Evolutionary conservation across 2,888 invertebrate species (phyloP).

Genomic region (Galeopsomyia nigrocyanea): DNA sequence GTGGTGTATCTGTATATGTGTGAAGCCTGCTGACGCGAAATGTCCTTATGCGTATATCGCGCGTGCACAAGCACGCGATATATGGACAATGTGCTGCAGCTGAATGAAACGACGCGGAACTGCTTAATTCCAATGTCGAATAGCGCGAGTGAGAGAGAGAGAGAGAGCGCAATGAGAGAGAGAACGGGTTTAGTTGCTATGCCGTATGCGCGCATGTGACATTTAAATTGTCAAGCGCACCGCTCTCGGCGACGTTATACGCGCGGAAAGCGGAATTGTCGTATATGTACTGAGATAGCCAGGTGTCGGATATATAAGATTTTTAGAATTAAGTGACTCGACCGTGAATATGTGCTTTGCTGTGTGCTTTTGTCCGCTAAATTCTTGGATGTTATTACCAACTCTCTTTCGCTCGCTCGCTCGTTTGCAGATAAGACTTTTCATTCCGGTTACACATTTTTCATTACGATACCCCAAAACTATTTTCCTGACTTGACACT

Average conservation of each 20-base stretch:
- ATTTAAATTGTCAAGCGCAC: constrained; percentile 25
- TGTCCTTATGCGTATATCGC: constrained; percentile 40
- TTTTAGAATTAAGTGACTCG: constrained; percentile 21
- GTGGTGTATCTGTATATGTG: constrained; percentile 3
- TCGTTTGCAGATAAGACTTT: too few species aligned
- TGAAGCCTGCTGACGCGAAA: constrained; percentile 33
- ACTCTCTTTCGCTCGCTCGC: too few species aligned
- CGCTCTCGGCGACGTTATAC: constrained; percentile 24
- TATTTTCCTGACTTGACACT: too few species aligned
- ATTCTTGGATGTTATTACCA: too few species aligned
- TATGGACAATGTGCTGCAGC: constrained; percentile 32
- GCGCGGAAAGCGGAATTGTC: not conserved
- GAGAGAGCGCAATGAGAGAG: too few species aligned
- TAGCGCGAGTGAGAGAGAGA: not conserved
- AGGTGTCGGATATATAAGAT: constrained; percentile 18
- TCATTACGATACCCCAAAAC: too few species aligned
- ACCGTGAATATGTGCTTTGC: too few species aligned
- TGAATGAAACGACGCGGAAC: constrained; percentile 42
- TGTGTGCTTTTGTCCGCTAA: not conserved
- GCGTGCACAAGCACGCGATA: constrained; percentile 13
- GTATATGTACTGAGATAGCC: constrained; percentile 19
- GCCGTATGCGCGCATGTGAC: constrained; percentile 12
- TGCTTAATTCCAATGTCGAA: constrained; percentile 45
- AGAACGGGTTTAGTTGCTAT: not conserved
- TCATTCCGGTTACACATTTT: too few species aligned